Base-by-base conservation (phyloP, 2,888 invertebrate genomes). In the Drosophila koepferae region DNA sequence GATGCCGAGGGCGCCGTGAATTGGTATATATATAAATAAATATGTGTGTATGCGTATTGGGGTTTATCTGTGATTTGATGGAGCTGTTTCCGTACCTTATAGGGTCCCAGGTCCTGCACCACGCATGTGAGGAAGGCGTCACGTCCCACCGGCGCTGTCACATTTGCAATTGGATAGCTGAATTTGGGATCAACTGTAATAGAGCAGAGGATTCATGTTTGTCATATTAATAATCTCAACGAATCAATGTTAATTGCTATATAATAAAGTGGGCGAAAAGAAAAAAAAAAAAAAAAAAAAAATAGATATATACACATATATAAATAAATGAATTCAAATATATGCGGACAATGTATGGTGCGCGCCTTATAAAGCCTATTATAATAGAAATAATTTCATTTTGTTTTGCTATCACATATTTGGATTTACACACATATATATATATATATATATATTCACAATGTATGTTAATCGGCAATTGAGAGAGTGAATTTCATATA, bases 41-140 rank as follows among this genome's bases (percentile, higher is more conserved):
- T 53, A 34, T 36, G 23, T 38, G 18, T 51, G 12, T 1, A 23
- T 28, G 28, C 28, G 3, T 34, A 3, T 36, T 16, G 36, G 36
- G 48, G 56, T 53, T 14, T 46, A 49, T 72, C 53, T 67, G 56
- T 72, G 72, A 80, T 74, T 71, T 74, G 72, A 51, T 68, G 69
- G 63, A 55, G 49, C 63, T 55, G 62, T 72, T 93, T 93, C 48
- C 48, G 8, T 93, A 96, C 96, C 94, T 96, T 96, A 83, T 95
- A 96, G 1, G 95, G 94, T 69, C 95, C 95, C 75, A 96, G 92
- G 91, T 96, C 95, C 86, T 96, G 95, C 12, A 96, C 96, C 65
- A 95, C 94, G 88, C 96, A 96, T 16, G 95, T 95, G 63, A 96
- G 94, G 3, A 94, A 93, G 2, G 95, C 96, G 87, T 96, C 96